Percentiles rank a stretch among this genome's conserved stretches.
These are phyloP conservation scores for Strix aluco DNA, from an alignment of 2,113 vertebrate genomes.

Conservation along the genomic window DNA sequence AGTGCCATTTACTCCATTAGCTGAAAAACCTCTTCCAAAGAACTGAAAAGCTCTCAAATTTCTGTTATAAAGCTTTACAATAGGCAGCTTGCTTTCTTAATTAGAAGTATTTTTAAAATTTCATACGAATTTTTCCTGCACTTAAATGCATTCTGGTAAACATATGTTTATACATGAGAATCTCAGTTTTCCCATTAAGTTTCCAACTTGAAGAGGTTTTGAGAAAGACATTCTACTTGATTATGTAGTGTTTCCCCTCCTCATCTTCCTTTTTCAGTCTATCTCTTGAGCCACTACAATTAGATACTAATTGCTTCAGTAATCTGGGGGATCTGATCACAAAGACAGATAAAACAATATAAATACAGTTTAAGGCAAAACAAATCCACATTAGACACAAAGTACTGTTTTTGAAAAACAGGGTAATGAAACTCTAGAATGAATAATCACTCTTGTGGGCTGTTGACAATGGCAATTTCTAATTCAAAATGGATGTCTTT, in stretches of 20 bases:
- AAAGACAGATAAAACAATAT: neutral
- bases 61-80: neutral
- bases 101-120: neutral
- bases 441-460: neutral
- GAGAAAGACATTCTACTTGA: neutral
- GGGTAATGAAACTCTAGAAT: neutral
- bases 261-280: neutral
- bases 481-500: neutral
- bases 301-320: neutral
- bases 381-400: neutral
- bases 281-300: neutral
- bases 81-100: neutral
- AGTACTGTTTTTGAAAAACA: neutral
- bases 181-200: neutral
- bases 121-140: neutral
- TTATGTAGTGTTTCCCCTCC: neutral
- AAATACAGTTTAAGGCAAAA: neutral
- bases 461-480: neutral
- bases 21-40: neutral
- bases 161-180: neutral
- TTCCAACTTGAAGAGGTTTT: neutral
- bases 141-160: neutral
- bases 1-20: neutral
- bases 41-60: neutral
- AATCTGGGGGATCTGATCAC: neutral